phyloP scores from a whole-genome alignment of 2,888 invertebrate genomes.

The Microchrysa polita region DNA sequence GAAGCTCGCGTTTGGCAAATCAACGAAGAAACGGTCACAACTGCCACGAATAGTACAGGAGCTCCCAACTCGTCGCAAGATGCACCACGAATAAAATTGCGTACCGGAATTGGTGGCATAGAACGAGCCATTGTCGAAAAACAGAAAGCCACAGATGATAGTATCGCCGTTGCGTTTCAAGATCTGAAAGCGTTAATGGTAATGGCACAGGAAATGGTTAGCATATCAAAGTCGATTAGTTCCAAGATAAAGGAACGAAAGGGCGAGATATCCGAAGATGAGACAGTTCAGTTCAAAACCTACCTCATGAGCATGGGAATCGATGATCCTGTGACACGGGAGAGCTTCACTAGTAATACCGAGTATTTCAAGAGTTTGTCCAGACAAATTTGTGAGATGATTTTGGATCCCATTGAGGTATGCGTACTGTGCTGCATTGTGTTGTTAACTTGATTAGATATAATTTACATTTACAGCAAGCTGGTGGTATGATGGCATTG shows the following conservation, averaged over 20 bases:
- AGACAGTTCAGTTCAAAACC: slow-evolving; percentile 94
- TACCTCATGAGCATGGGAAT: slow-evolving; percentile 97
- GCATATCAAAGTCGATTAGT: slow-evolving; percentile 89
- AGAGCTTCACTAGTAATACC: slow-evolving; percentile 84
- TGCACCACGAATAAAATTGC: slow-evolving; percentile 71
- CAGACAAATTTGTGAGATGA: slow-evolving; percentile 83
- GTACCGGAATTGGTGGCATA: slow-evolving; percentile 95
- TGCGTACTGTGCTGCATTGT: slow-evolving; percentile 49
- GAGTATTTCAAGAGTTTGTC: slow-evolving; percentile 88
- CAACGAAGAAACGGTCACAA: slow-evolving; percentile 52
- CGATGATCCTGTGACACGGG: slow-evolving; percentile 96
- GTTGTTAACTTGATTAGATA: not conserved
- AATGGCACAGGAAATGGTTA: slow-evolving; percentile 98
- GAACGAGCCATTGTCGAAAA: slow-evolving; percentile 91
- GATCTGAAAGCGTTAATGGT: slow-evolving; percentile 94
- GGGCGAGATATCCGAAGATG: slow-evolving; percentile 96
- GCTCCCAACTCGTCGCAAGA: slow-evolving; percentile 31
- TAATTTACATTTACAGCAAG: slow-evolving; percentile 69
- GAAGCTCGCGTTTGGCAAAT: slow-evolving; percentile 74
- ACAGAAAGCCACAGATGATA: slow-evolving; percentile 89
- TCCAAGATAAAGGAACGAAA: slow-evolving; percentile 92
- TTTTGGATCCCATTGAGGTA: slow-evolving; percentile 84
- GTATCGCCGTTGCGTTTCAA: slow-evolving; percentile 93
- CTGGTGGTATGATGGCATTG: slow-evolving; percentile 95
- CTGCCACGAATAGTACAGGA: too few species aligned